Conservation (phyloP, 2,113 vertebrate species). For the Lepus europaeus region DNA sequence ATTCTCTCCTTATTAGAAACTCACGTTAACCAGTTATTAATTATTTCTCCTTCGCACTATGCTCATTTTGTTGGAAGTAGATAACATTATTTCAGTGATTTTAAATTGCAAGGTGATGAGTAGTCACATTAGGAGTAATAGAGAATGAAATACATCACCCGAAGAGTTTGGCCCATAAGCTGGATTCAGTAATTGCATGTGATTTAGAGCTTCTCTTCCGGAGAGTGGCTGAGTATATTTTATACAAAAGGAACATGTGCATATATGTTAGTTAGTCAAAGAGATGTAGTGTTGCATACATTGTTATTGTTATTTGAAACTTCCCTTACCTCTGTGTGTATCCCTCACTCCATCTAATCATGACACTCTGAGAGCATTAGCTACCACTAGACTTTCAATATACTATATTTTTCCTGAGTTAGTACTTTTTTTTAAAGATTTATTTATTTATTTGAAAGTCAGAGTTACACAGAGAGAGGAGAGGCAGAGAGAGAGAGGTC, state of each 20-base stretch:
- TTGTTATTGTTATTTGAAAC: background rate
- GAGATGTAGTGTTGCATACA: background rate
- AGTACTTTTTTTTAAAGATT: no score
- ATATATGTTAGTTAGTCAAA: background rate
- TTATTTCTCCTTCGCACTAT: background rate
- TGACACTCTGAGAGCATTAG: background rate
- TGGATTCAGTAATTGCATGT: background rate
- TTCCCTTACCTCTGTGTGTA: background rate
- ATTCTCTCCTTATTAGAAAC: background rate
- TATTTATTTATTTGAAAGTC: no score
- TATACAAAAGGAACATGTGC: background rate
- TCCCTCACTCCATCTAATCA: background rate
- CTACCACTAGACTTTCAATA: background rate
- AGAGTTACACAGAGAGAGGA: no score
- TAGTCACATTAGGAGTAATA: background rate
- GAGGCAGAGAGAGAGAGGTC: no score
- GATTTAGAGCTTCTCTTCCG: background rate
- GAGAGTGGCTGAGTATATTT: background rate
- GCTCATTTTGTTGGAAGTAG: background rate
- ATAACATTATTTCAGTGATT: background rate
- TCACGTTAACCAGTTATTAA: background rate
- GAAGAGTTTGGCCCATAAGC: background rate
- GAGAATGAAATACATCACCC: background rate
- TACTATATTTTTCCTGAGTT: no score
- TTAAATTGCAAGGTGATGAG: background rate